phyloP scores from a whole-genome alignment of 2,797 vertebrate species.

The Coreius guichenoti region DNA sequence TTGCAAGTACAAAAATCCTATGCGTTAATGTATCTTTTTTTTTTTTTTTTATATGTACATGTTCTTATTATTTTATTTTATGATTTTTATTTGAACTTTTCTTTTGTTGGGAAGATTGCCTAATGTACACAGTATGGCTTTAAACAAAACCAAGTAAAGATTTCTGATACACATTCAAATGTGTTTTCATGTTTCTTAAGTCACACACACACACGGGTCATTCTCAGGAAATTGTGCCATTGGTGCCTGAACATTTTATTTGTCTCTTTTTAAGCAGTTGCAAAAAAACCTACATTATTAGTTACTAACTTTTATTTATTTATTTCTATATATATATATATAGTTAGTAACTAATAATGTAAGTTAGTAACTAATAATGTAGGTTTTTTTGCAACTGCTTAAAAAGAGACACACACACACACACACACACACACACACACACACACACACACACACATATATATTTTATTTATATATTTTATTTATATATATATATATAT shows the following conservation, averaged over 20 bases:
- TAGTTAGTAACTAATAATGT: too few species aligned
- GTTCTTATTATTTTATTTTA: conserved; percentile 17
- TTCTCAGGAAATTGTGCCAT: background rate
- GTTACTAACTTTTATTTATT: background rate
- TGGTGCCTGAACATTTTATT: background rate
- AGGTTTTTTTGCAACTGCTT: background rate
- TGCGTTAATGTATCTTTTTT: conserved; percentile 30
- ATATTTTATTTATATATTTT: too few species aligned
- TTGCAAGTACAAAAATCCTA: conserved; percentile 12
- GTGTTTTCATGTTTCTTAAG: background rate
- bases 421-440: too few species aligned
- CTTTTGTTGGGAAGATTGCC: conserved; percentile 16
- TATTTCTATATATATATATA: too few species aligned
- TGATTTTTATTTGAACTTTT: conserved; percentile 34
- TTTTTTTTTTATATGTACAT: conserved; percentile 34
- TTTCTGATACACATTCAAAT: conserved; percentile 31
- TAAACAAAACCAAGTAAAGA: conserved; percentile 45
- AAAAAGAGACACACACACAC: background rate
- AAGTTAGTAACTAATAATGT: background rate
- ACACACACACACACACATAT: too few species aligned
- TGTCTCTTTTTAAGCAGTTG: background rate
- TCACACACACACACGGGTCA: background rate
- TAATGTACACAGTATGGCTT: conserved; percentile 32
- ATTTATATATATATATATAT: too few species aligned
- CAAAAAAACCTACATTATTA: background rate